Base-by-base conservation (phyloP, 2,113 vertebrate genomes). In the Polypterus bichir region DNA sequence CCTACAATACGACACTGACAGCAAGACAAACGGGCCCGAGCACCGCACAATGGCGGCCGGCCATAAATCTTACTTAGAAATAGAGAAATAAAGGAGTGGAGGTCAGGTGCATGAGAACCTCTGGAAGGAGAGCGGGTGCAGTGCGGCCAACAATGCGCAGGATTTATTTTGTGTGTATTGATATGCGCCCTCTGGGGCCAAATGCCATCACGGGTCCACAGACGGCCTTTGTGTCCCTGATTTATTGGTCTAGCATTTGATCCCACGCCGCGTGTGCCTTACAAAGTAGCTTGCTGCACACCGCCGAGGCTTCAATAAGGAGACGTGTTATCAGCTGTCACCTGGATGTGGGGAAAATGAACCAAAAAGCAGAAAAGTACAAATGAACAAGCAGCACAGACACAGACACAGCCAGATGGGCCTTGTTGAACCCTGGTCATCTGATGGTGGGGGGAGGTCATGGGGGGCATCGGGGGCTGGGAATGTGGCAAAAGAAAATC, bases 201-300 rank as follows among this genome's bases (percentile, higher is more conserved):
- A 82, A 82, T 70, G 73, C 70, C 78, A 78, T 68, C 57, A 68
- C 57, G 69, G 66, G 61, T 53, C 45, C 3, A 49, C 69, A 55
- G 63, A 67, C 65, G 76, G 71, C 65, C 73, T 74, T 73, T 73
- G 70, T 67, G 76, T 72, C 68, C 5, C 71, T 48, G 63, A 82
- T 82, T 79, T 78, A 82, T 82, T 68, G 73, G 70, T 76, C 77
- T 83, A 78, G 68, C 73, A 77, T 81, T 82, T 83, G 73, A 83
- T 80, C 78, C 61, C 62, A 65, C 60, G 66, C 72, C 74, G 27
- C 27, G 27, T 27, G 27, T 27, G 27, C 27, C 27, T 27, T 27
- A 27, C 27, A 27, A 27, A 27, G 27, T 27, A 27, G 27, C 27
- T 27, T 2, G 27, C 27, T 27, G 27, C 27, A 27, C 27, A 2